A percentile compares a stretch with the other conserved stretches of the same genome.
Conservation (phyloP, 2,888 invertebrate species). For the Drosophila leonis region DNA sequence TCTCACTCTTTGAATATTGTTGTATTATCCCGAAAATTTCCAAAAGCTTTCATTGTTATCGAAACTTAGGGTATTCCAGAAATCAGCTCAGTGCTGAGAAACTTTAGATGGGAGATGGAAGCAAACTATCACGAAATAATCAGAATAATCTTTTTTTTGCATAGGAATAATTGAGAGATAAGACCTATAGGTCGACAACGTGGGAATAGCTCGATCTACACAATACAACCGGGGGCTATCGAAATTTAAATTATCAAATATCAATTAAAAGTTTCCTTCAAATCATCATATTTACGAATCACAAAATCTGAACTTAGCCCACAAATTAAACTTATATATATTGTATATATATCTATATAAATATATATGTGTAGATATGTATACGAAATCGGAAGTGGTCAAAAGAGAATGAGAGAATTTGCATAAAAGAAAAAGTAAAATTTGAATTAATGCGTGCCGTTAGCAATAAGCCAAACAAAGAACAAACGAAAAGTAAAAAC, state of each 20-base stretch:
- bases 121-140: no score
- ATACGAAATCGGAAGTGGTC: conserved; percentile 10
- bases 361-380: not conserved
- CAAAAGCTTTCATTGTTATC: no score
- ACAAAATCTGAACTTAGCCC: not conserved
- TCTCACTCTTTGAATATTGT: no score
- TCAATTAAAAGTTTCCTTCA: not conserved
- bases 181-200: not conserved
- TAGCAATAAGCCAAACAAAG: conserved; percentile 28
- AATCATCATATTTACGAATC: not conserved
- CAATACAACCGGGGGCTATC: not conserved
- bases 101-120: no score
- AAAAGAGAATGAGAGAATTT: conserved; percentile 9
- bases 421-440: conserved; percentile 24
- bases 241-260: not conserved
- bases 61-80: no score
- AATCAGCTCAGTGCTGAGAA: no score
- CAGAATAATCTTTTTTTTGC: no score
- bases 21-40: no score
- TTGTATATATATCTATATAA: not conserved
- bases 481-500: conserved; percentile 22
- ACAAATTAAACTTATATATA: not conserved
- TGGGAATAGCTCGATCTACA: no score
- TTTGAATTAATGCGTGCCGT: conserved; percentile 7
- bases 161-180: not conserved